Base-by-base conservation (phyloP, 2,113 vertebrate species). In the Junco hyemalis region DNA sequence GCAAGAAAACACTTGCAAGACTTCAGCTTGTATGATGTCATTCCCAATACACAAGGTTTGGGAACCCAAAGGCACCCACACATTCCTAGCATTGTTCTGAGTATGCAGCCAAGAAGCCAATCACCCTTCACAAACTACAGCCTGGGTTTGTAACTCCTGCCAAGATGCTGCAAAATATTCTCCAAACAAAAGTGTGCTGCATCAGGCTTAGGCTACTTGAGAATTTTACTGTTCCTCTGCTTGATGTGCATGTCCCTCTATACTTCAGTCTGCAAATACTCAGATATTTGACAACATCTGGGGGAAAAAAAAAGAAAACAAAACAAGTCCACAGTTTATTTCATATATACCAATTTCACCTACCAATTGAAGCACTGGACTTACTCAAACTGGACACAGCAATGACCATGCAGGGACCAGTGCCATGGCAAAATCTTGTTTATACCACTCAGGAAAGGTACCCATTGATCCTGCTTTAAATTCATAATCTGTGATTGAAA, bases 301-400 rank as follows among this genome's bases (percentile, higher is more conserved):
- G 1, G 3, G 5, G 1, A 5, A 5, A 4, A 5, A 12, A 24
- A 13, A 15, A 20, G 1, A 31, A 31, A 82, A 14, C 6, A 51
- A 85, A 77, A 8, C 13, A 50, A 78, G 12, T 3, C 4, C 26
- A 28, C 6, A 15, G 8, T 35, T 90, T 40, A n/a, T 50, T 81
- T 89, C 56, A 61, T 35, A 61, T 35, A 48, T 5, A 63, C 5
- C 5, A 65, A 17, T 54, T 25, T 16, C 38, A 83, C 23, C 36
- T n/a, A 63, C 12, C 23, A 93, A 1, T 4, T 51, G 56, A 83
- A 84, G 56, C 14, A 54, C 19, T 29, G 24, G 44, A 65, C 23
- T 80, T 69, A 45, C 0, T 76, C n/a, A 57, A 63, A 73, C 8
- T 21, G 8, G 77, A 57, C 18, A 86, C 4, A 48, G 24, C 6